Evolutionary conservation across 2,797 vertebrate genomes (phyloP).

Genomic region (Pachyuromys duprasi): DNA sequence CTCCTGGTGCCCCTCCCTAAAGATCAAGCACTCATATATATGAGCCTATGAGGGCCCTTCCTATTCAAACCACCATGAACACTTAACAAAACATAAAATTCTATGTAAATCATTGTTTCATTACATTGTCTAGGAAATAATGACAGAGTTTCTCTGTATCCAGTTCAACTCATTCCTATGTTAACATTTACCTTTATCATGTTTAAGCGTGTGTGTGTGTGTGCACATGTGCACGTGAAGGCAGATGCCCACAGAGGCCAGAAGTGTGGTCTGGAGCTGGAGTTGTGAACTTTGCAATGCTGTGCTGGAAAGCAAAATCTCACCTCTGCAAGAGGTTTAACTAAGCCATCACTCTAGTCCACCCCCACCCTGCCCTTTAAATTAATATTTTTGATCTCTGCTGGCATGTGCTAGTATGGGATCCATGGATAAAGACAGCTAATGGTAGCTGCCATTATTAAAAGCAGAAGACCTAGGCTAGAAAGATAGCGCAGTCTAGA

Average conservation of each 20-base stretch:
- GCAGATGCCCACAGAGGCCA: neutral
- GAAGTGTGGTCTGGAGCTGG: neutral
- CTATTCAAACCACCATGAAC: neutral
- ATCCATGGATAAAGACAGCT: neutral
- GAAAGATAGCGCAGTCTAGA: neutral
- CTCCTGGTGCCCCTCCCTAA: neutral
- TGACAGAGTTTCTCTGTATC: neutral
- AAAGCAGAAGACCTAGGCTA: conserved; percentile 17
- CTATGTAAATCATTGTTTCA: neutral
- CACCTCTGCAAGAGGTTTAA: neutral
- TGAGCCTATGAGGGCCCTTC: neutral
- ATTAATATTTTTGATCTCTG: neutral
- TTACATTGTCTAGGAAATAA: neutral
- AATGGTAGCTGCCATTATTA: neutral
- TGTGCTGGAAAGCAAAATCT: neutral
- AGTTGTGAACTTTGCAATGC: neutral
- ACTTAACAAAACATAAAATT: neutral
- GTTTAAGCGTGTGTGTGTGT: neutral
- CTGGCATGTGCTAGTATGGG: neutral
- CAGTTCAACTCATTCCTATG: neutral
- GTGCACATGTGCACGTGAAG: neutral
- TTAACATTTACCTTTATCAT: neutral
- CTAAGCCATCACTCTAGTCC: neutral
- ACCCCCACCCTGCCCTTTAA: neutral
- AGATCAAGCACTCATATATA: neutral